Evolutionary conservation across 2,113 vertebrate species (phyloP).

Genomic region (Centropristis striata): DNA sequence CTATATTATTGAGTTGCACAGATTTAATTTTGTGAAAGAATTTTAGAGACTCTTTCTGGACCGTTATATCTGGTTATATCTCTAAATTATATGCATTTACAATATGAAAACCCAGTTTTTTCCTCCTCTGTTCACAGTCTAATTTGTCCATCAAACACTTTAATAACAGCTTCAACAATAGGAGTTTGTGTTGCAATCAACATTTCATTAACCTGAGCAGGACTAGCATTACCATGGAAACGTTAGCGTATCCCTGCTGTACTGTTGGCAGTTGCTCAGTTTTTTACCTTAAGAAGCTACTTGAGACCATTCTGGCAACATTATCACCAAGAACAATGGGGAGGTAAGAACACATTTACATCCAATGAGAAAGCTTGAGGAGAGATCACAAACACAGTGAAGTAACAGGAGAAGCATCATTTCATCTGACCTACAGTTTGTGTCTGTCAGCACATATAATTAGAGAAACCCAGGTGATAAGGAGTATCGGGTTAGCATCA

Average conservation of each 20-base stretch:
- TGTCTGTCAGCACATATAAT: neutral
- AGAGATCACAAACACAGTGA: neutral
- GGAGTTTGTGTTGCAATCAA: conserved; percentile 16
- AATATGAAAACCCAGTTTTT: neutral
- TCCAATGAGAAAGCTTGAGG: neutral
- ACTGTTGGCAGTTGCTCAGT: neutral
- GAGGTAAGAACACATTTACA: neutral
- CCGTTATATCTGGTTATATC: neutral
- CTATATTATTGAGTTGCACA: neutral
- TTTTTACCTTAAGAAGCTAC: neutral
- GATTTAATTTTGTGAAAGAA: neutral
- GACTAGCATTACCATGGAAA: neutral
- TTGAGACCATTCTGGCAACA: neutral
- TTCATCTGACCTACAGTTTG: neutral
- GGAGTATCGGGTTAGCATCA: neutral
- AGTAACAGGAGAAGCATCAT: neutral
- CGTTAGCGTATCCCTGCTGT: neutral
- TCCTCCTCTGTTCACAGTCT: neutral
- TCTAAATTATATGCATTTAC: neutral
- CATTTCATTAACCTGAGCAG: conserved; percentile 20
- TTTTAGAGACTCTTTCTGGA: neutral
- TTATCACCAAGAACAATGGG: neutral
- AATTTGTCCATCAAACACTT: conserved; percentile 9
- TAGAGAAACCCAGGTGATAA: too few relatives aligned
- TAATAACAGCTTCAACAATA: neutral